A percentile compares a stretch with the other conserved stretches of the same genome.
Evolutionary conservation across 2,888 invertebrate genomes (phyloP).

Genomic region (Belgica antarctica): DNA sequence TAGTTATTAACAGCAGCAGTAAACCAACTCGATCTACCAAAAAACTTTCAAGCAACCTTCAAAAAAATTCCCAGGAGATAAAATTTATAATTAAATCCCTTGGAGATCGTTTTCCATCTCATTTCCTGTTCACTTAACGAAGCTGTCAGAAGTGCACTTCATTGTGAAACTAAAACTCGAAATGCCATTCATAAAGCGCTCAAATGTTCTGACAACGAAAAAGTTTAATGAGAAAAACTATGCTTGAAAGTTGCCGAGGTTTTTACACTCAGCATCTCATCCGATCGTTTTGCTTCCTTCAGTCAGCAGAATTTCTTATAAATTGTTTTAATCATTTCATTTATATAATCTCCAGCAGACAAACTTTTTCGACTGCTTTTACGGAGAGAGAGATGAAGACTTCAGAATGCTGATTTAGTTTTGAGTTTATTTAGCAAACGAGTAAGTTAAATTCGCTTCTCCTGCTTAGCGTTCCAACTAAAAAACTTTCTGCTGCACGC

Average conservation of each 20-base stretch:
- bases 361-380: not conserved
- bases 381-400: not conserved
- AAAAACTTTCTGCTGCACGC: not conserved
- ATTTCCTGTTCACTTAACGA: too few species aligned
- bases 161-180: too few species aligned
- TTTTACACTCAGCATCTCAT: not conserved
- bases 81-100: too few species aligned
- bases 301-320: not conserved
- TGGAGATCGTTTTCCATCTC: too few species aligned
- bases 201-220: too few species aligned
- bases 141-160: too few species aligned
- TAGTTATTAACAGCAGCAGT: too few species aligned
- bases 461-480: not conserved
- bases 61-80: too few species aligned
- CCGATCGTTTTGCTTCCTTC: not conserved
- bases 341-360: slow-evolving; percentile 1
- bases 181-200: too few species aligned
- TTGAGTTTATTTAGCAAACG: not conserved
- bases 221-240: not conserved
- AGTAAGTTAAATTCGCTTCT: not conserved
- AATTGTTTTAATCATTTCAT: slow-evolving; percentile 4
- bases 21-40: too few species aligned
- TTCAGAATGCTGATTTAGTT: not conserved
- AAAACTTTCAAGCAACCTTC: too few species aligned
- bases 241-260: not conserved